Evolutionary conservation across 2,797 vertebrate species (phyloP).

Genomic region (Enteromius argenteus): DNA sequence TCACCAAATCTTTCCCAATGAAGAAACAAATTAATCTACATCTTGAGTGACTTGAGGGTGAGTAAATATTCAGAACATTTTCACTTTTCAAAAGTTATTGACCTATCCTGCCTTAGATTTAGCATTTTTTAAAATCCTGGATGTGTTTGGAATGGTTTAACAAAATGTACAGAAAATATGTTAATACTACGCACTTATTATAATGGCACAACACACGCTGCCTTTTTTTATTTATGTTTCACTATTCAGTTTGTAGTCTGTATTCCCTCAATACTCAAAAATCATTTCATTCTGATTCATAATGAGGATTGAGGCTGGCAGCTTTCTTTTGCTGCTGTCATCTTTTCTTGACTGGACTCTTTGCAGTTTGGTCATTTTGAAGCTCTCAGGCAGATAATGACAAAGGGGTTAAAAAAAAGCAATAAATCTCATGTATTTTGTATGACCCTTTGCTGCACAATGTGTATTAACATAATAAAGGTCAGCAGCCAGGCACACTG

Average conservation of each 20-base stretch:
- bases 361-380: background rate
- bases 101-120: background rate
- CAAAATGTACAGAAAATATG: background rate
- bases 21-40: background rate
- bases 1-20: no score
- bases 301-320: background rate
- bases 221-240: no score
- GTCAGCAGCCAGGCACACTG: no score
- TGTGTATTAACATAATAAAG: constrained; percentile 73
- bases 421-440: constrained; percentile 62
- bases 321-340: background rate
- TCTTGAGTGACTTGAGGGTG: background rate
- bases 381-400: background rate
- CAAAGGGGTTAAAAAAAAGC: constrained; percentile 42
- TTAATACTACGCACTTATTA: background rate
- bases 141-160: background rate
- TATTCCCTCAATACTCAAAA: background rate
- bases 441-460: constrained; percentile 64
- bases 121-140: background rate
- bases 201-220: background rate
- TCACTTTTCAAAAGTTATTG: background rate
- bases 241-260: no score
- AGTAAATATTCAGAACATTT: background rate
- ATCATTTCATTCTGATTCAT: background rate
- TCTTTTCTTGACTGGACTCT: background rate